Percentiles rank a stretch among this genome's conserved stretches.
phyloP scores from a whole-genome alignment of 2,797 vertebrate genomes.

The Limosa lapponica region DNA sequence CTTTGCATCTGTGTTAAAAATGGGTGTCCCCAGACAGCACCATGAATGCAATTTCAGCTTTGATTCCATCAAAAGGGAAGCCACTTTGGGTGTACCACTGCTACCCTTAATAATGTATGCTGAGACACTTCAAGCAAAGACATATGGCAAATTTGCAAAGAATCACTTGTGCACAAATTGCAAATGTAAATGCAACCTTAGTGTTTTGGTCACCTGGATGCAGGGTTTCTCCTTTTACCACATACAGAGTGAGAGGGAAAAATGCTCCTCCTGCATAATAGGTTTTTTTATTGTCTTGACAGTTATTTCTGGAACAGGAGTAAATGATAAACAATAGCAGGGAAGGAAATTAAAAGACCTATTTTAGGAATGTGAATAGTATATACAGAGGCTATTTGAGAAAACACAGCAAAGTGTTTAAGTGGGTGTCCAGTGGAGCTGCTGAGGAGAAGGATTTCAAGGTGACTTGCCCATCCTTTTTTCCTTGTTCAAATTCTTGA shows the following conservation, averaged over 20 bases:
- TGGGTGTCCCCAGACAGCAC: background rate
- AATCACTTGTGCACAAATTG: background rate
- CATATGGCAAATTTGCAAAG: background rate
- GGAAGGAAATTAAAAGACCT: background rate
- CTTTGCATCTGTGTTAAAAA: background rate
- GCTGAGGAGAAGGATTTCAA: background rate
- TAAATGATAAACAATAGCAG: background rate
- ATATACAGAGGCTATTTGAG: background rate
- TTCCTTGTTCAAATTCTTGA: background rate
- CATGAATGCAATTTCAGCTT: background rate
- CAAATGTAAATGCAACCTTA: background rate
- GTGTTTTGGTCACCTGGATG: background rate
- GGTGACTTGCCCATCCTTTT: background rate
- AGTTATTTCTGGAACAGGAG: background rate
- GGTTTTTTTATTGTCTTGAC: background rate
- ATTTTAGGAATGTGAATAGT: background rate
- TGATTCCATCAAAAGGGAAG: background rate
- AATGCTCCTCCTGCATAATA: background rate
- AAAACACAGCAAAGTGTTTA: background rate
- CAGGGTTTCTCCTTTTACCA: background rate
- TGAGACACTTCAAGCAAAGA: background rate
- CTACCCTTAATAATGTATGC: background rate
- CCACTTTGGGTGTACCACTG: background rate
- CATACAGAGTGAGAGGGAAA: background rate
- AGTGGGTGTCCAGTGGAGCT: background rate